Conservation (phyloP, 1,140 invertebrate species). For the Trigoniulus corallinus region DNA sequence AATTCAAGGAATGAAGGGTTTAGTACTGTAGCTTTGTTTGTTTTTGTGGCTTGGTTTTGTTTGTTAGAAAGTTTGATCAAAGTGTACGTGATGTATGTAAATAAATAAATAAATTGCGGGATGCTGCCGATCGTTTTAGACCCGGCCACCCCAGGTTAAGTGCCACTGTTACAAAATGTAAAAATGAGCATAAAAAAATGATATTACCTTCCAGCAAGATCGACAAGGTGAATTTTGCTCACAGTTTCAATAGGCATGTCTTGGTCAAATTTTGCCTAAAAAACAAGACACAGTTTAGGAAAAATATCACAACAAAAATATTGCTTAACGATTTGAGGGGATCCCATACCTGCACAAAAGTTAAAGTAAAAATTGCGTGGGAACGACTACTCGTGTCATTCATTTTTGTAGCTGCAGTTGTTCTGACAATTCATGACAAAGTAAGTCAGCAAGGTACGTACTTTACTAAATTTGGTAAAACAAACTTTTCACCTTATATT, state of each 20-base stretch:
- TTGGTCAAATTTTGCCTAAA: conserved; percentile 38
- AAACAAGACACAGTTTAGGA: conserved; percentile 1
- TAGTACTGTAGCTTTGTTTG: too few relatives aligned
- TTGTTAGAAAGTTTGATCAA: too few relatives aligned
- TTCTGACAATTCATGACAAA: too few relatives aligned
- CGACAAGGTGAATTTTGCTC: conserved; percentile 72
- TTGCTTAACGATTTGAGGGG: neutral
- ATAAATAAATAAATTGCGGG: too few relatives aligned
- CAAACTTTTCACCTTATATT: conserved; percentile 6
- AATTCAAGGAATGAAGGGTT: too few relatives aligned
- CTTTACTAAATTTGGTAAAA: neutral
- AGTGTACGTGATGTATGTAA: too few relatives aligned
- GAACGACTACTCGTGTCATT: conserved; percentile 48
- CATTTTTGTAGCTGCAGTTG: conserved; percentile 38
- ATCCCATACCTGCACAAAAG: conserved; percentile 67
- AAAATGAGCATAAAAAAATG: neutral
- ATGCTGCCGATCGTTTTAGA: too few relatives aligned
- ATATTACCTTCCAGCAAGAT: conserved; percentile 60
- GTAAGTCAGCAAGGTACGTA: conserved; percentile 2
- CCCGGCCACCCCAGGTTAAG: too few relatives aligned
- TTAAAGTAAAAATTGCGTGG: conserved; percentile 90
- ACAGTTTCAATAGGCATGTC: conserved; percentile 69
- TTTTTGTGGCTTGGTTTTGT: too few relatives aligned
- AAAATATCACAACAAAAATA: neutral
- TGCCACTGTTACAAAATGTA: too few relatives aligned